Evolutionary conservation across 2,888 invertebrate genomes (phyloP), one percentile per base, ranked within the genome.

Genomic region (Leptura quadrifasciata): DNA sequence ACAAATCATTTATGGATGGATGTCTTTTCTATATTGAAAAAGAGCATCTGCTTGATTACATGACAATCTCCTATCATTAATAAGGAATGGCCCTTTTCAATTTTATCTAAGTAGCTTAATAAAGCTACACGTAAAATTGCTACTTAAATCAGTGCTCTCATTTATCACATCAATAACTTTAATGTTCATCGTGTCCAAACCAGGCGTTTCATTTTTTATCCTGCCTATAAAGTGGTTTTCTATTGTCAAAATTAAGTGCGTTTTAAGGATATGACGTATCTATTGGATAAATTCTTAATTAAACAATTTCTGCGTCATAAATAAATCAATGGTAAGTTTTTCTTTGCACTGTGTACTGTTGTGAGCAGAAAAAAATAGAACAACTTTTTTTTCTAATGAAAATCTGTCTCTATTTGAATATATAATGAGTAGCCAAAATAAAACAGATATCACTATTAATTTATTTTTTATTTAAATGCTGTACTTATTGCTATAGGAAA

Each of bases 41-140:
- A 47, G 47, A 47, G n/a, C 47, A 47, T 47, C 47, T 15, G 47
- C 47, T 47, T 47, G 47, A 47, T 47, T 47, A 47, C 47, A 47
- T n/a, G 47, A 47, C 47, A 47, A 39, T 47, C 47, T 47, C n/a
- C 5, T 47, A n/a, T 47, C 47, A n/a, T 47, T 47, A 47, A 47
- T 39, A 39, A 39, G 15, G 12, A 39, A 39, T 47, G 47, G 47
- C 47, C 47, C 47, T 47, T 47, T 47, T 47, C 47, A 47, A 47
- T 47, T 47, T 47, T 47, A 47, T 47, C n/a, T n/a, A 12, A n/a
- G n/a, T 47, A n/a, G 47, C 47, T 47, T 47, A 47, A 47, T 47
- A 47, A 47, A 47, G 47, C 15, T 39, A 39, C 39, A 47, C n/a
- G 47, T 47, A 47, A 47, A 47, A 47, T 47, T 47, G 47, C 47